Evolutionary conservation across 37 sponge, comb jelly and placozoan species (phyloP).

Genomic region (Haliclona indistincta): DNA sequence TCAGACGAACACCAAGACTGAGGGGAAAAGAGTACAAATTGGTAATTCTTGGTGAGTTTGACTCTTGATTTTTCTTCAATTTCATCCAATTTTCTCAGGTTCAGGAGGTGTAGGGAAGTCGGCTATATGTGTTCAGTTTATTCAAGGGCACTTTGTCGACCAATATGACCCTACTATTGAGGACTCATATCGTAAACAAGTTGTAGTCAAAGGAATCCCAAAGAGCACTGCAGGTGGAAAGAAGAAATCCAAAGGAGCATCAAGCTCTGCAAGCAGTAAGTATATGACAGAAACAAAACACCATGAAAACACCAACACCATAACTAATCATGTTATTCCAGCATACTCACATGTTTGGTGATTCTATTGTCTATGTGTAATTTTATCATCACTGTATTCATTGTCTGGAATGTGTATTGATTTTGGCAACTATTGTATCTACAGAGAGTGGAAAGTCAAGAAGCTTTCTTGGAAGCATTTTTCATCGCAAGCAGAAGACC

Average conservation of each 20-base stretch:
- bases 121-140: conserved; percentile 65
- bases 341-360: too few relatives aligned
- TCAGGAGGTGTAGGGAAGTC: conserved; percentile 95
- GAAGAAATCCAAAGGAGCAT: neutral
- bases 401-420: neutral
- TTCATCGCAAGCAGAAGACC: conserved; percentile 8
- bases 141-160: conserved; percentile 71
- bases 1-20: conserved; percentile 62
- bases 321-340: too few relatives aligned
- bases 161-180: conserved; percentile 94
- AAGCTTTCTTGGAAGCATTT: conserved; percentile 43
- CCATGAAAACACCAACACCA: too few relatives aligned
- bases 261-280: neutral
- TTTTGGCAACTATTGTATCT: conserved; percentile 4
- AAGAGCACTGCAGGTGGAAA: neutral
- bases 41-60: neutral
- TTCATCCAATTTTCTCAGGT: conserved; percentile 39
- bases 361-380: too few relatives aligned
- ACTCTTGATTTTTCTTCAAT: neutral
- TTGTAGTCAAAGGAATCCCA: conserved; percentile 66
- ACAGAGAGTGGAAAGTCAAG: conserved; percentile 9
- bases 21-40: conserved; percentile 58
- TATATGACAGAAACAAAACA: neutral
- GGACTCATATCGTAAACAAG: conserved; percentile 90
- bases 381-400: too few relatives aligned